Percentiles rank a stretch among this genome's conserved stretches.
Evolutionary conservation across 2,113 vertebrate genomes (phyloP).

Genomic region (Terrapene triunguis): DNA sequence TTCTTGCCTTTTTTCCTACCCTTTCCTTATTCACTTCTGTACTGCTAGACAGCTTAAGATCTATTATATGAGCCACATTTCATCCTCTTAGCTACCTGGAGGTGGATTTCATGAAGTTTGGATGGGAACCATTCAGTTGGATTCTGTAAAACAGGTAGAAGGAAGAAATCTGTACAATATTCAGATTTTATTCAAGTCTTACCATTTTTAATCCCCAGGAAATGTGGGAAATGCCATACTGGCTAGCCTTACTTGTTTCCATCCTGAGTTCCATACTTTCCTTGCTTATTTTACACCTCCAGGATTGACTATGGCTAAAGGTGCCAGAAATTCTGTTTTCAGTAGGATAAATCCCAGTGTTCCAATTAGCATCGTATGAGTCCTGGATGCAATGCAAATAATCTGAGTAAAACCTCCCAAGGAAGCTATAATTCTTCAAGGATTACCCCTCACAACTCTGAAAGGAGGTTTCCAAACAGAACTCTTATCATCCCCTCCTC

Average conservation of each 20-base stretch:
- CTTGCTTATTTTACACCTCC: neutral
- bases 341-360: rapidly evolving
- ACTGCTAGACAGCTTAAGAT: neutral
- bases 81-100: no score
- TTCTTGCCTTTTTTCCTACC: neutral
- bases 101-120: neutral
- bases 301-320: neutral
- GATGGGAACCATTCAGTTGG: neutral
- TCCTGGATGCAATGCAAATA: neutral
- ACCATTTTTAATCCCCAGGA: neutral
- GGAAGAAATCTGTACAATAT: neutral
- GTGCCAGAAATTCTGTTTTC: neutral
- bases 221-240: neutral
- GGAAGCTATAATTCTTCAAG: neutral
- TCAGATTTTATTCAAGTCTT: neutral
- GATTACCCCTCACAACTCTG: neutral
- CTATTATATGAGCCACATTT: neutral
- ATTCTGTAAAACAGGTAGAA: neutral
- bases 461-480: neutral
- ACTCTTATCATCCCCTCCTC: neutral
- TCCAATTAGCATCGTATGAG: neutral
- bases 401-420: neutral
- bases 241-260: neutral
- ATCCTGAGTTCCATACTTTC: neutral
- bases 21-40: neutral